Evolutionary conservation across 2,888 invertebrate genomes (phyloP), one percentile per base, ranked within the genome.

Genomic region (Drymonia ruficornis): DNA sequence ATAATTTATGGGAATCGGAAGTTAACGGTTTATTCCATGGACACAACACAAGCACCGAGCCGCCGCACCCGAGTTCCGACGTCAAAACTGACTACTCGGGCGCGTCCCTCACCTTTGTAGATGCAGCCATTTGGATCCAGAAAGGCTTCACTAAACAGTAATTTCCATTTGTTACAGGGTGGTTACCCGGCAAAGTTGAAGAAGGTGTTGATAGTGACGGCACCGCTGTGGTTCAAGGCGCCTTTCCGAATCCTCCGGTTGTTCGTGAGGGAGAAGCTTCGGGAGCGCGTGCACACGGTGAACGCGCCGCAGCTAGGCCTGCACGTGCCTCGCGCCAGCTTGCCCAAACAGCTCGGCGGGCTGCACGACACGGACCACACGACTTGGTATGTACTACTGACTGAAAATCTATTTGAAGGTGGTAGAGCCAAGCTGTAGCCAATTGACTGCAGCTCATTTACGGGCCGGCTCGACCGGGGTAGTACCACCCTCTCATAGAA

Each of bases 151-250:
- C 6, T 23, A 23, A 38, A 38, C 38, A 16, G 11, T 38, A 15
- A 0, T 40, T 16, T 40, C 50, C 44, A 18, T 34, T 84, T 83
- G 80, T 83, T 81, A 0, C 93, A 99, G 99, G 99, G 99, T 73
- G 98, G 98, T 52, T 99, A 99, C 94, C 99, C 99, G 70, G 99
- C 99, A 29, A 96, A 98, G 80, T 92, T 99, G 81, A 99, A 99
- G 91, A 99, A 99, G 91, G 99, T 99, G 67, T 93, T 99, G 62
- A 99, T 99, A 82, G 99, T 98, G 74, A 98, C 99, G 62, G 99
- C 99, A 48, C 99, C 99, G 52, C 93, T 99, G 82, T 99, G 99
- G 99, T 99, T 99, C 91, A 98, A 98, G 91, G 99, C 99, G 57
- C 99, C 99, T 0, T 99, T 99, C 91, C 98, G 98, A 83, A 98